These are phyloP conservation scores for Nothocercus nigrocapillus DNA, from an alignment of 2,113 vertebrate genomes.

Conservation along the genomic window DNA sequence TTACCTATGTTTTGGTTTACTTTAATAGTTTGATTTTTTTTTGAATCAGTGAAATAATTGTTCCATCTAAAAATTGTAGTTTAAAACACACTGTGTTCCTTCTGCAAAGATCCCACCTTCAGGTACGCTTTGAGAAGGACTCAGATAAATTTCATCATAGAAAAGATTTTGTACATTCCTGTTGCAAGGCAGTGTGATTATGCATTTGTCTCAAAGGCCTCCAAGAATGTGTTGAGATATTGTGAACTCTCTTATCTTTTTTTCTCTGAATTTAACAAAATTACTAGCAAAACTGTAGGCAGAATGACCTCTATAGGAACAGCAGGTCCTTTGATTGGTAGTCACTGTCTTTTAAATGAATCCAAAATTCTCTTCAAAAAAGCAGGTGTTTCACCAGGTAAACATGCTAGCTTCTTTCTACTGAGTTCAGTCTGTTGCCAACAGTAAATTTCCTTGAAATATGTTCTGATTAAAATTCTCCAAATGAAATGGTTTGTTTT, in stretches of 20 bases:
- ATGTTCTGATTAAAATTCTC: constrained; percentile 14
- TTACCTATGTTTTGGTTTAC: neutral
- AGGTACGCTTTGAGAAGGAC: neutral
- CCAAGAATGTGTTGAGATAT: neutral
- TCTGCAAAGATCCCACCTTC: neutral
- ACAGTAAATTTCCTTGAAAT: neutral
- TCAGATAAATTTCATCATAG: neutral
- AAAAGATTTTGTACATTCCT: neutral
- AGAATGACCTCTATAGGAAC: neutral
- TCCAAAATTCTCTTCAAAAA: neutral
- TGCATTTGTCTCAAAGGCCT: neutral
- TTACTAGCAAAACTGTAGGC: neutral
- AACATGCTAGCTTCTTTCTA: neutral
- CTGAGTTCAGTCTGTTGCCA: neutral
- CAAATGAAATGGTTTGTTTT: neutral
- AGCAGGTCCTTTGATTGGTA: neutral
- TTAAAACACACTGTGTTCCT: neutral
- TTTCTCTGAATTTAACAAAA: neutral
- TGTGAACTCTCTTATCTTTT: neutral
- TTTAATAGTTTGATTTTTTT: neutral
- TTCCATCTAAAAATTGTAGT: neutral
- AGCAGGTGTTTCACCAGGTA: neutral
- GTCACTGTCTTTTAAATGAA: neutral
- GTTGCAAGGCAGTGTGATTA: neutral
- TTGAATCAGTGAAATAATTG: neutral